phyloP scores from a whole-genome alignment of 2,113 vertebrate species.

The Chlamydotis undulata region DNA sequence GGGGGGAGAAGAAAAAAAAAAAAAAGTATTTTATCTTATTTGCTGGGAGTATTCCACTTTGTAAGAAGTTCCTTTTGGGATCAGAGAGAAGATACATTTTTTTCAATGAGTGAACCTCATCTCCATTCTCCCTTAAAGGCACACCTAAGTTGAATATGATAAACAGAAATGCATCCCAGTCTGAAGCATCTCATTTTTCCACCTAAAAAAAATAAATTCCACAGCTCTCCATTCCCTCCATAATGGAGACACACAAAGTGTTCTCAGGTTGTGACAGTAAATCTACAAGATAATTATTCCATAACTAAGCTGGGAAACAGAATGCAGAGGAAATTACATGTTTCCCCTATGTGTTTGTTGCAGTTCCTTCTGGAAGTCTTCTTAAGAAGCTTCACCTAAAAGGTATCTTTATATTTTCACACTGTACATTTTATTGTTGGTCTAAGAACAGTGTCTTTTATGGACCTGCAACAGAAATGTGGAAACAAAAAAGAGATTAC shows the following conservation, averaged over 20 bases:
- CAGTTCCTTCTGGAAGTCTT: not conserved
- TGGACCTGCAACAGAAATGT: not conserved
- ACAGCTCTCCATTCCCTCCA: not conserved
- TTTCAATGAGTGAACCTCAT: not conserved
- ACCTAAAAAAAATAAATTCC: not conserved
- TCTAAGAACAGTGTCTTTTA: not conserved
- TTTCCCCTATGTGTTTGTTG: not conserved
- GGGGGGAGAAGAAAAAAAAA: not conserved
- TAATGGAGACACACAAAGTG: not conserved
- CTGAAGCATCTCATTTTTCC: not conserved
- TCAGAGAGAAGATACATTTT: not conserved
- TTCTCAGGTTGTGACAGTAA: not conserved
- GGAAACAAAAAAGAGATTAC: not conserved
- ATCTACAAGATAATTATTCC: not conserved
- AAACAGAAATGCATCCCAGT: not conserved
- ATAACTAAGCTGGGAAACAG: not conserved
- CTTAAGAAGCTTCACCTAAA: not conserved
- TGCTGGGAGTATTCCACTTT: not conserved
- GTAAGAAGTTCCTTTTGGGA: not conserved
- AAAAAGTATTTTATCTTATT: not conserved
- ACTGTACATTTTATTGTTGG: not conserved
- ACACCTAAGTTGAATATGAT: not conserved
- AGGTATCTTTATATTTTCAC: not conserved
- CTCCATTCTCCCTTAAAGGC: not conserved
- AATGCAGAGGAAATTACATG: not conserved